phyloP scores from a whole-genome alignment of 37 sponge, comb jelly and placozoan species.

The Ephydatia muelleri region DNA sequence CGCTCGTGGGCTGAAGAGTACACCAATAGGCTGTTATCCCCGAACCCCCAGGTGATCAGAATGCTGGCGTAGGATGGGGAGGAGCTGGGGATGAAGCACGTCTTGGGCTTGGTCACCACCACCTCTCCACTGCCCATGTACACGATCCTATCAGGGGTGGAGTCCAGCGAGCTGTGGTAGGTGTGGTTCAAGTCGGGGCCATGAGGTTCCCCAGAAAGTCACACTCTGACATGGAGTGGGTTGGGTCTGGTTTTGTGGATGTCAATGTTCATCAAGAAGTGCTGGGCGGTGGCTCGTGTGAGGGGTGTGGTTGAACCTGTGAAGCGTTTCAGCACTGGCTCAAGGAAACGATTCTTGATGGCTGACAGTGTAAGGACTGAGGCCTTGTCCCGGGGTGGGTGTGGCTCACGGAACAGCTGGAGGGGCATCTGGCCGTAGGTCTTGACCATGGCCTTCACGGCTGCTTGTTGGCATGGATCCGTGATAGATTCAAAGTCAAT shows the following conservation, averaged over 20 bases:
- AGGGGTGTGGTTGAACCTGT: slow-evolving; percentile 15
- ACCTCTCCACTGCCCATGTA: slow-evolving; percentile 62
- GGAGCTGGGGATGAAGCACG: slow-evolving; percentile 48
- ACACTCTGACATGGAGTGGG: slow-evolving; percentile 28
- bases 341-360: slow-evolving; percentile 52
- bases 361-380: slow-evolving; percentile 29
- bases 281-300: slow-evolving; percentile 9
- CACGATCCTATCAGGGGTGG: slow-evolving; percentile 45
- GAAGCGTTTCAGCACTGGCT: slow-evolving; percentile 36
- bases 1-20: slow-evolving; percentile 33
- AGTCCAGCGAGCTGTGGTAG: not conserved
- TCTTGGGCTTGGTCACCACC: slow-evolving; percentile 31
- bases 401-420: slow-evolving; percentile 90
- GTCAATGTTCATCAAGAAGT: slow-evolving; percentile 41
- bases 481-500: slow-evolving; percentile 73
- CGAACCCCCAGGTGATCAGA: slow-evolving; percentile 57
- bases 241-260: slow-evolving; percentile 21
- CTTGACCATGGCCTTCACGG: slow-evolving; percentile 83
- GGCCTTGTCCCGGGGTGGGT: slow-evolving; percentile 72
- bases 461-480: slow-evolving; percentile 71
- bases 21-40: slow-evolving; percentile 74
- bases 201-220: slow-evolving; percentile 60
- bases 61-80: slow-evolving; percentile 57
- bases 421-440: slow-evolving; percentile 97
- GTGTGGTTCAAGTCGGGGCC: slow-evolving; percentile 28